Evolutionary conservation across 2,113 vertebrate genomes (phyloP).

Genomic region (Dasyornis broadbenti): DNA sequence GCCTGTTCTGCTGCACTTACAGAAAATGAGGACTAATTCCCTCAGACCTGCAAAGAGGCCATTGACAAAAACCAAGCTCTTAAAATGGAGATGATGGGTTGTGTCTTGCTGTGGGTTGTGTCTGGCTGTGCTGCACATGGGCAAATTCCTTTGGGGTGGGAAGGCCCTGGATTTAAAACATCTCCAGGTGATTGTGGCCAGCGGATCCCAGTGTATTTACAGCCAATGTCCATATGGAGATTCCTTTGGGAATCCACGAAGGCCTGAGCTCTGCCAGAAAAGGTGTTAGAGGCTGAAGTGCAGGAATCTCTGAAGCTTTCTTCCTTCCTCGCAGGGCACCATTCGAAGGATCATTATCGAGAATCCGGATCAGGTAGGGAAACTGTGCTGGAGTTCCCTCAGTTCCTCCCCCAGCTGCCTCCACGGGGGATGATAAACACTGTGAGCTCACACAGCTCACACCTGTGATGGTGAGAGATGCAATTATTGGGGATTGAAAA

Average conservation of each 20-base stretch:
- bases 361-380: conserved; percentile 74
- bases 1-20: not conserved
- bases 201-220: not conserved
- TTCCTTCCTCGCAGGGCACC: conserved; percentile 60
- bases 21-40: not conserved
- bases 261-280: not conserved
- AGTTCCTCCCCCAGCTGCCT: not conserved
- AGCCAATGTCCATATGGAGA: fast-evolving
- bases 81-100: not conserved
- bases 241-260: not conserved
- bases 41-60: not conserved
- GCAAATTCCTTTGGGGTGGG: not conserved
- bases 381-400: not conserved
- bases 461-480: not conserved
- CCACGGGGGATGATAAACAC: fast-evolving
- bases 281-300: not conserved
- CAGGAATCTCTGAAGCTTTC: not conserved
- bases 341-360: conserved; percentile 74
- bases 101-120: no score
- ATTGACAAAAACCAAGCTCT: not conserved
- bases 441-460: not conserved
- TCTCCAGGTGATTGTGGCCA: fast-evolving
- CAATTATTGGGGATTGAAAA: not conserved
- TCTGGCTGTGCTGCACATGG: fast-evolving
- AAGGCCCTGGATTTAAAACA: not conserved